Percentiles rank a stretch among this genome's conserved stretches.
These are phyloP conservation scores for Andrena camellia DNA, from an alignment of 2,888 invertebrate species.

Conservation along the genomic window DNA sequence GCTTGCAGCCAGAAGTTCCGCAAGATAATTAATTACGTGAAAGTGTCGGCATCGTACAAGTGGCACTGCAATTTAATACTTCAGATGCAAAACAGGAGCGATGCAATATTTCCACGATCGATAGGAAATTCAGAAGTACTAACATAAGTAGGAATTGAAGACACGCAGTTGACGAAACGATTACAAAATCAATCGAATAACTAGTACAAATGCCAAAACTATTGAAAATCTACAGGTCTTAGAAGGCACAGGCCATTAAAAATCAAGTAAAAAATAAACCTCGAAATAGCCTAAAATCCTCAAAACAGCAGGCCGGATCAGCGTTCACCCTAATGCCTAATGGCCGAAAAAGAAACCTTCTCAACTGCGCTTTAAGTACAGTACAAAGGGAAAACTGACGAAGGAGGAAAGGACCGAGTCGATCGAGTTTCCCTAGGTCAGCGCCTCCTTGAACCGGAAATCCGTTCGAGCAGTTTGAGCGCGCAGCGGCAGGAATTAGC, in stretches of 20 bases:
- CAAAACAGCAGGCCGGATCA: no score
- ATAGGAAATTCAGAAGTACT: not conserved
- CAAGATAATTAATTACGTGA: not conserved
- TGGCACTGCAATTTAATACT: not conserved
- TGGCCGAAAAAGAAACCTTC: no score
- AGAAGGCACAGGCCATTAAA: not conserved
- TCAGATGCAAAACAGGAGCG: not conserved
- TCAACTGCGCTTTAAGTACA: no score
- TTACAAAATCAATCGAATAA: not conserved
- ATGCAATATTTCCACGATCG: no score
- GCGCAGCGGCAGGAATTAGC: slow-evolving; percentile 7
- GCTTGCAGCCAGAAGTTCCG: not conserved
- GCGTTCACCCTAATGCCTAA: no score
- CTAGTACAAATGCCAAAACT: not conserved
- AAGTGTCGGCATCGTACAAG: not conserved
- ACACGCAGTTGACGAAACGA: not conserved
- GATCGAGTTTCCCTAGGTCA: not conserved
- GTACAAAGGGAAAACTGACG: not conserved
- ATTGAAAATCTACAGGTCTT: not conserved
- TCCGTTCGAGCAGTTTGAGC: not conserved
- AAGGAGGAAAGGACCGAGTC: not conserved
- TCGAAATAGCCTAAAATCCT: not conserved
- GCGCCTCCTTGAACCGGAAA: not conserved
- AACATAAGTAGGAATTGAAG: not conserved
- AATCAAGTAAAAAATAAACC: not conserved